A percentile compares a stretch with the other conserved stretches of the same genome.
Evolutionary conservation across 2,797 vertebrate genomes (phyloP).

Genomic region (Diglossa cyanea): DNA sequence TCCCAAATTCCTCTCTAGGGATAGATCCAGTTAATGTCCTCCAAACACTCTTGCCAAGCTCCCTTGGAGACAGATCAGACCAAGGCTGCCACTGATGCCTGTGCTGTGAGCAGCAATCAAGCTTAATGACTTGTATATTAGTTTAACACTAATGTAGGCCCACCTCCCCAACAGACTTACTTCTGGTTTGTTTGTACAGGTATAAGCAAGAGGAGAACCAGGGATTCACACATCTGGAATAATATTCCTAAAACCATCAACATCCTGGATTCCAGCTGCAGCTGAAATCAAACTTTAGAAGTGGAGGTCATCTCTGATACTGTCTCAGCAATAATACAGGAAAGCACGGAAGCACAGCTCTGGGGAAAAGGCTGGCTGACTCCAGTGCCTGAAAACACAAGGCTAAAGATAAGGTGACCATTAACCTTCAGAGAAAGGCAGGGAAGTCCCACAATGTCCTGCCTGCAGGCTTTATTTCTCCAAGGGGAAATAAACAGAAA

Average conservation of each 20-base stretch:
- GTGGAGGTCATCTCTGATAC: neutral
- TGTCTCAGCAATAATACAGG: neutral
- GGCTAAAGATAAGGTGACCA: slow-evolving; percentile 51
- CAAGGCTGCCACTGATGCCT: neutral
- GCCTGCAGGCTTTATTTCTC: slow-evolving; percentile 2
- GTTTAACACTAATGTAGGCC: neutral
- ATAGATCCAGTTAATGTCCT: slow-evolving; percentile 16
- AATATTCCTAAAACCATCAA: slow-evolving; percentile 16
- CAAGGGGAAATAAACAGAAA: slow-evolving; percentile 17
- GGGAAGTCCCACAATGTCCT: slow-evolving; percentile 11
- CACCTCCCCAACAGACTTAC: neutral
- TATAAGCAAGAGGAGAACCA: neutral
- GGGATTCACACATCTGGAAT: slow-evolving; percentile 12
- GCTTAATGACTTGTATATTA: slow-evolving; percentile 48
- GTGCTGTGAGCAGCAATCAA: neutral
- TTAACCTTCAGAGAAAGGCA: slow-evolving; percentile 50
- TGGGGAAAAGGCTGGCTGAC: slow-evolving; percentile 24
- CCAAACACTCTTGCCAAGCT: neutral
- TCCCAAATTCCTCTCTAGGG: slow-evolving; percentile 34
- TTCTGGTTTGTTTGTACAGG: neutral
- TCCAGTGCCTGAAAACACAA: slow-evolving; percentile 27
- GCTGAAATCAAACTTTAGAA: neutral
- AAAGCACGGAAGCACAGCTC: neutral
- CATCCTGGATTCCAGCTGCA: slow-evolving; percentile 2
- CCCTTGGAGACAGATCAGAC: slow-evolving; percentile 5